Conservation (phyloP, 2,888 invertebrate species). For the Bellardia pandia region DNA sequence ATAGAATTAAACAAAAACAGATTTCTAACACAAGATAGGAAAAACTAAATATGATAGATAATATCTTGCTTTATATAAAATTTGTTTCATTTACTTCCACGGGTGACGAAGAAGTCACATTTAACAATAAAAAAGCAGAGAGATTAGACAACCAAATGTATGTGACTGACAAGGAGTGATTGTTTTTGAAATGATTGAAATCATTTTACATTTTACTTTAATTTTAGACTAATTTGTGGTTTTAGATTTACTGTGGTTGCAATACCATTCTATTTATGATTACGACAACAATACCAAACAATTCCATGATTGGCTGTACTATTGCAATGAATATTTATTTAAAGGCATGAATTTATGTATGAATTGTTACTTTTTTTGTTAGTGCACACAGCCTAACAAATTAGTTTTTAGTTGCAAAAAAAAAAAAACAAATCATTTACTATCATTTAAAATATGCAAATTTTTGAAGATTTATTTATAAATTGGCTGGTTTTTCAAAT, state of each 20-base stretch:
- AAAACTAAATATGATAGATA: too few species aligned
- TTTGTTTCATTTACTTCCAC: too few species aligned
- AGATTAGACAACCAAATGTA: not conserved
- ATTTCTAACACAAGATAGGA: too few species aligned
- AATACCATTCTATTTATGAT: conserved; percentile 61
- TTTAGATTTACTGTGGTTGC: conserved; percentile 37
- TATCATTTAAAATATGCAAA: conserved; percentile 61
- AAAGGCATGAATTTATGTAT: conserved; percentile 27
- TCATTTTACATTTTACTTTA: conserved; percentile 62
- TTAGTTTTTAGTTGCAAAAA: conserved; percentile 23
- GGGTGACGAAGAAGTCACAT: too few species aligned
- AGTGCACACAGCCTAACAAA: not conserved
- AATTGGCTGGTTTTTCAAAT: not conserved
- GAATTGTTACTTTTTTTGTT: not conserved
- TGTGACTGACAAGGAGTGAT: not conserved
- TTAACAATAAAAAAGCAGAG: too few species aligned
- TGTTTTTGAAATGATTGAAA: conserved; percentile 62
- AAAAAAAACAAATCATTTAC: too few species aligned
- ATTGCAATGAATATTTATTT: conserved; percentile 50
- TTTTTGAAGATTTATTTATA: conserved; percentile 36
- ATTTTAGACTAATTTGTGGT: conserved; percentile 70
- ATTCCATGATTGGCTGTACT: conserved; percentile 42
- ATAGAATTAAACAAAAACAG: too few species aligned
- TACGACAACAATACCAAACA: conserved; percentile 28
- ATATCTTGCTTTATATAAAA: too few species aligned